Evolutionary conservation across 2,888 invertebrate genomes (phyloP).

Genomic region (Caenorhabditis sulstoni): DNA sequence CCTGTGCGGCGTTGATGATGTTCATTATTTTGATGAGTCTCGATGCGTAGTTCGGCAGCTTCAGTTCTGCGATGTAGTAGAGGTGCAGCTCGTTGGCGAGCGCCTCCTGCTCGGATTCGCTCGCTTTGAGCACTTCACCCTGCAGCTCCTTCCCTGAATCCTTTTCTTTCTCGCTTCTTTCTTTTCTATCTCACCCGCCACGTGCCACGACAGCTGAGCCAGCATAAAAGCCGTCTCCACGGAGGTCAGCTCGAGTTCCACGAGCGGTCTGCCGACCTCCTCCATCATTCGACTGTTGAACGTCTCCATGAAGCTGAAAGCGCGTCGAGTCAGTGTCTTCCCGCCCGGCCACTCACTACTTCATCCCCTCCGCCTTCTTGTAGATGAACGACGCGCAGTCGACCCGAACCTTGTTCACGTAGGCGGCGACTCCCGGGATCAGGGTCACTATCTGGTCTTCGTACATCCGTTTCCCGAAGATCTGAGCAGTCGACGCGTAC

Average conservation of each 20-base stretch:
- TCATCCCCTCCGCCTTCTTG: slow-evolving; percentile 50
- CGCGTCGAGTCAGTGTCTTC: slow-evolving; percentile 1
- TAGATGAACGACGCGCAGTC: slow-evolving; percentile 44
- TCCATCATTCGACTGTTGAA: slow-evolving; percentile 62
- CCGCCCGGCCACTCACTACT: slow-evolving; percentile 12
- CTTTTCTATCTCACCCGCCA: slow-evolving; percentile 47
- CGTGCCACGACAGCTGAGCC: slow-evolving; percentile 61
- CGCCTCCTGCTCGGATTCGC: slow-evolving; percentile 53
- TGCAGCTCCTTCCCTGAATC: slow-evolving; percentile 49
- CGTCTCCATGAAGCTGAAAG: slow-evolving; percentile 47
- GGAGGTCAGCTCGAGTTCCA: slow-evolving; percentile 46
- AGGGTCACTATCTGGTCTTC: slow-evolving; percentile 54
- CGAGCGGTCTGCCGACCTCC: slow-evolving; percentile 54
- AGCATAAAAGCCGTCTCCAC: slow-evolving; percentile 63
- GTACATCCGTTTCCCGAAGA: slow-evolving; percentile 52
- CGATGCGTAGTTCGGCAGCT: slow-evolving; percentile 62
- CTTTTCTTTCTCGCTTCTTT: neutral
- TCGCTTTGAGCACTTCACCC: slow-evolving; percentile 48
- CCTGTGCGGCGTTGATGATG: slow-evolving; percentile 66
- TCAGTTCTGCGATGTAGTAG: slow-evolving; percentile 56
- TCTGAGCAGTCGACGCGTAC: slow-evolving; percentile 47
- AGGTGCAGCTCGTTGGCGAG: slow-evolving; percentile 61
- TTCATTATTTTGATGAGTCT: slow-evolving; percentile 67
- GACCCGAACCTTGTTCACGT: slow-evolving; percentile 29
- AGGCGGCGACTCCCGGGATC: slow-evolving; percentile 39